Conservation (phyloP, 2,888 invertebrate genomes). For the Brachyopa scutellaris region DNA sequence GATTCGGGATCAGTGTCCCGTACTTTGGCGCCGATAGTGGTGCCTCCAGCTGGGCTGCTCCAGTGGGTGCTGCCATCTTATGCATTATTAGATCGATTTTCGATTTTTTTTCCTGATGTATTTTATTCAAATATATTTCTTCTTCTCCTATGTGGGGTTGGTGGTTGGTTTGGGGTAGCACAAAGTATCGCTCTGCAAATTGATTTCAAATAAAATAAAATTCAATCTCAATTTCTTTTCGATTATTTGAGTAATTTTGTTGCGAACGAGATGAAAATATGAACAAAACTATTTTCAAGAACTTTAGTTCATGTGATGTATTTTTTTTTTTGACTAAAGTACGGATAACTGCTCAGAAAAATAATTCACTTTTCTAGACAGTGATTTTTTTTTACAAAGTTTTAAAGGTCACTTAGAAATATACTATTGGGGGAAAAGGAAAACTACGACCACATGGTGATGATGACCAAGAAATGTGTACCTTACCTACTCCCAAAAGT, state of each 20-base stretch:
- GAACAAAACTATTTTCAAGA: slow-evolving; percentile 55
- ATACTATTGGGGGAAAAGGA: neutral
- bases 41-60: slow-evolving; percentile 80
- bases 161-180: slow-evolving; percentile 10
- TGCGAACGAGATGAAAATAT: slow-evolving; percentile 60
- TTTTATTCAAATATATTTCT: slow-evolving; percentile 21
- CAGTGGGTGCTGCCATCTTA: slow-evolving; percentile 79
- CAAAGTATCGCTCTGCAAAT: slow-evolving; percentile 54
- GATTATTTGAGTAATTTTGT: slow-evolving; percentile 54
- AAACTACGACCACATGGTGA: slow-evolving; percentile 55
- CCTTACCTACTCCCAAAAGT: slow-evolving; percentile 60
- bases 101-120: slow-evolving; percentile 26
- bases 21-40: slow-evolving; percentile 84
- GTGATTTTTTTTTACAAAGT: neutral
- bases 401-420: slow-evolving; percentile 51
- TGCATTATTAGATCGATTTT: slow-evolving; percentile 77
- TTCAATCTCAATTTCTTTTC: slow-evolving; percentile 32
- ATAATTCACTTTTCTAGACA: slow-evolving; percentile 15
- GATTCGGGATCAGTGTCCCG: slow-evolving; percentile 95
- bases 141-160: slow-evolving; percentile 10
- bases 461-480: slow-evolving; percentile 36
- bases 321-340: slow-evolving; percentile 14
- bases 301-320: slow-evolving; percentile 28
- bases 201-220: slow-evolving; percentile 57
- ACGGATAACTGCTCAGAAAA: slow-evolving; percentile 14